Conservation (phyloP, 2,797 vertebrate genomes). For the Eleutherodactylus coqui region DNA sequence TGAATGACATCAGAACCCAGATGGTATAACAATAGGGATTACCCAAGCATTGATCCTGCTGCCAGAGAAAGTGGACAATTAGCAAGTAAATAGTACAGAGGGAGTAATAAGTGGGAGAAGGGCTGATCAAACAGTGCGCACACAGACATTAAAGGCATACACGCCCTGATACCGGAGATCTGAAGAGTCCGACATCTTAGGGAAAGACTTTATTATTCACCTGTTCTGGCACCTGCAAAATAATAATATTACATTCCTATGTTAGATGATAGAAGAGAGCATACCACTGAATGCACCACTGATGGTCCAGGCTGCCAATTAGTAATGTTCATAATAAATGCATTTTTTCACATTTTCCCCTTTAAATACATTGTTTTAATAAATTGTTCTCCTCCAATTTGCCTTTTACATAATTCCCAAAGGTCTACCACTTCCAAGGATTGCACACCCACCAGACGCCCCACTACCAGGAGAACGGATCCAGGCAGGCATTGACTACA, state of each 20-base stretch:
- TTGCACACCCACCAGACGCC: too few relatives aligned
- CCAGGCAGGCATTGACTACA: too few relatives aligned
- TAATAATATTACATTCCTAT: neutral
- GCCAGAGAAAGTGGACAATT: neutral
- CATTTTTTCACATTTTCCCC: too few relatives aligned
- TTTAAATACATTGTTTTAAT: too few relatives aligned
- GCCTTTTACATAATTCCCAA: too few relatives aligned
- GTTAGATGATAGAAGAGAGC: neutral
- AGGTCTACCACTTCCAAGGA: too few relatives aligned
- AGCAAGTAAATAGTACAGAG: neutral
- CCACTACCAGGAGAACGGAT: too few relatives aligned
- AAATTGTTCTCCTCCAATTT: too few relatives aligned
- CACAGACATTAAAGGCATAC: neutral
- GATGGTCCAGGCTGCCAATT: too few relatives aligned
- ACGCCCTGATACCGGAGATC: neutral
- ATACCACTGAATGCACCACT: neutral
- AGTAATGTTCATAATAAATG: too few relatives aligned
- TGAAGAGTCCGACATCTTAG: neutral
- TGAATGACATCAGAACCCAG: too few relatives aligned
- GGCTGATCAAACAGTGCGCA: neutral
- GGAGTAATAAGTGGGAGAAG: too few relatives aligned
- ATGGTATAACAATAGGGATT: neutral
- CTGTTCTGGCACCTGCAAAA: constrained; percentile 55
- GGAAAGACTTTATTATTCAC: constrained; percentile 34
- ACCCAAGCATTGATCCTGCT: neutral